Conservation (phyloP, 2,113 vertebrate species). For the Ameiurus melas region DNA sequence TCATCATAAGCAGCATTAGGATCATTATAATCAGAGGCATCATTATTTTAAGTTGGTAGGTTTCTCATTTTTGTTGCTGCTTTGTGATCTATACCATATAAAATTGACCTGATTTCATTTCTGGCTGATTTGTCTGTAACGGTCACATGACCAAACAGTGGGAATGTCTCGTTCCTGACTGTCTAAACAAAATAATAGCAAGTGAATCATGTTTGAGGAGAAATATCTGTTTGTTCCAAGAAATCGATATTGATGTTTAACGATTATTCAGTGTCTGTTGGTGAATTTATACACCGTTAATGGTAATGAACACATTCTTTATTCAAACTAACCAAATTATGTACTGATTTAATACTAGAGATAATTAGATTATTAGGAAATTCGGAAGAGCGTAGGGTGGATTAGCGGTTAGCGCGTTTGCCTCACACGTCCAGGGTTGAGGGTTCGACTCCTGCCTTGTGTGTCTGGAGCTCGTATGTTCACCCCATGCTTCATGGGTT, state of each 20-base stretch:
- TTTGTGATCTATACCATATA: background rate
- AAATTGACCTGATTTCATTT: slow-evolving; percentile 3
- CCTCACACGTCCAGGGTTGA: too few relatives aligned
- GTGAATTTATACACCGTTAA: background rate
- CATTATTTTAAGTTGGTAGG: background rate
- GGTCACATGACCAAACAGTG: background rate
- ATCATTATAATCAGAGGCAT: background rate
- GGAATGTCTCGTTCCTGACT: background rate
- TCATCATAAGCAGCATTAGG: background rate
- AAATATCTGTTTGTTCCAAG: background rate
- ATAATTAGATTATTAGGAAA: background rate
- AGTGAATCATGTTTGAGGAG: background rate
- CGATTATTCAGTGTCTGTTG: background rate
- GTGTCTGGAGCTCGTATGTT: too few relatives aligned
- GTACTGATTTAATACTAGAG: background rate
- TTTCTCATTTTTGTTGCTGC: background rate
- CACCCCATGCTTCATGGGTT: too few relatives aligned
- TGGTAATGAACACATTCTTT: background rate
- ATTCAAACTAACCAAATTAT: background rate
- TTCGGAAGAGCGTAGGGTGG: too few relatives aligned
- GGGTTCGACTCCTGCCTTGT: too few relatives aligned
- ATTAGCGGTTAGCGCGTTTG: too few relatives aligned
- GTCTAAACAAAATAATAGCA: background rate
- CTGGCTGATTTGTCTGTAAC: background rate
- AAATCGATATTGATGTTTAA: background rate